phyloP scores from a whole-genome alignment of 2,113 vertebrate genomes.

The Anoplopoma fimbria region DNA sequence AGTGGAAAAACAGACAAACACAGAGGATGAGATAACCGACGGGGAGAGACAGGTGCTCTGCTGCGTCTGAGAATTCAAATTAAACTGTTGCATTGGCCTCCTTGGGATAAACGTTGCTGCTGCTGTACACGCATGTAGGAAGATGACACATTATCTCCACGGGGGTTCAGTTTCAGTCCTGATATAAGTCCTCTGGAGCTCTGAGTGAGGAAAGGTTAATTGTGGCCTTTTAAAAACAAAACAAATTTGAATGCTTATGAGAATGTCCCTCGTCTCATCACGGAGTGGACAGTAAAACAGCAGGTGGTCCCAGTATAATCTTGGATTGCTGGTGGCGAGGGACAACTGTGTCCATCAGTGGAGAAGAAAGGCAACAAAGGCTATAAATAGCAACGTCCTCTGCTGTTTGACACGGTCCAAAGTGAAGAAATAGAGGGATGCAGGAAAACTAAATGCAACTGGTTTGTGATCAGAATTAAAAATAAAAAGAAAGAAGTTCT shows the following conservation, averaged over 20 bases:
- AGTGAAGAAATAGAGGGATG: not conserved
- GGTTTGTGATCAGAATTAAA: not conserved
- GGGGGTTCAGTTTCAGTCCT: conserved; percentile 26
- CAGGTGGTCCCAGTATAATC: conserved; percentile 74
- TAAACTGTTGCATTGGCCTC: conserved; percentile 26
- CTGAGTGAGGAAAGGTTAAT: conserved; percentile 14
- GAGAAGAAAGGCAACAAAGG: conserved; percentile 52
- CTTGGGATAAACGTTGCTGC: conserved; percentile 26
- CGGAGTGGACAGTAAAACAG: conserved; percentile 61
- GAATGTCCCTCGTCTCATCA: conserved; percentile 41
- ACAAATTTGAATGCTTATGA: conserved; percentile 13
- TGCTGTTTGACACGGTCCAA: not conserved
- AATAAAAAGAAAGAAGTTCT: not conserved
- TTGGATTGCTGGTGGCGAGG: conserved; percentile 49
- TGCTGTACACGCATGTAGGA: conserved; percentile 25
- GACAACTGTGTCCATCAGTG: conserved; percentile 82
- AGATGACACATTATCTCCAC: conserved; percentile 24
- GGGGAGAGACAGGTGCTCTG: conserved; percentile 66
- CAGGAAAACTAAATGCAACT: not conserved
- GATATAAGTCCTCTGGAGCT: conserved; percentile 22
- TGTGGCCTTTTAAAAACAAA: conserved; percentile 31
- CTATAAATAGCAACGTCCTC: conserved; percentile 63
- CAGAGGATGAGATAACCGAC: conserved; percentile 58
- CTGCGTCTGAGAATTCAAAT: conserved; percentile 55
- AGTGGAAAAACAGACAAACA: conserved; percentile 37